Conservation (phyloP, 2,888 invertebrate species). For the Sphecodes monilicornis region DNA sequence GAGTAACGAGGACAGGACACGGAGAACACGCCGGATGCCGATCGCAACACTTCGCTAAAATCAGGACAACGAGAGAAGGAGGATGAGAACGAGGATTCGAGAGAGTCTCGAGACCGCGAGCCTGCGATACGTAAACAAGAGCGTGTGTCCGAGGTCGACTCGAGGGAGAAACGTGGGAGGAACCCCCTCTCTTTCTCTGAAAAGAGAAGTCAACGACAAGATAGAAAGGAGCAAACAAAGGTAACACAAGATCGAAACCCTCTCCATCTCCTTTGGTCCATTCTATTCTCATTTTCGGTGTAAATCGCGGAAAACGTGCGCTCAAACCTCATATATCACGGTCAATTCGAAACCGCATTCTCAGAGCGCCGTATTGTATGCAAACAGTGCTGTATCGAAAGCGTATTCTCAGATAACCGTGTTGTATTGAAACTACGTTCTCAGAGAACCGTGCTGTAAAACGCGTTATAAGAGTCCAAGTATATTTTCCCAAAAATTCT, state of each 20-base stretch:
- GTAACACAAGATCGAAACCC: constrained; percentile 29
- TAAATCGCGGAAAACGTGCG: constrained; percentile 22
- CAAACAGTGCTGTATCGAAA: neutral
- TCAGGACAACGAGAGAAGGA: constrained; percentile 71
- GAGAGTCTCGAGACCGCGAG: constrained; percentile 54
- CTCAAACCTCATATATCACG: neutral
- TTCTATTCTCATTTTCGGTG: constrained; percentile 60
- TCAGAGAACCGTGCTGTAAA: too few relatives aligned
- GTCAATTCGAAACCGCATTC: neutral
- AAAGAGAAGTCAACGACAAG: constrained; percentile 13
- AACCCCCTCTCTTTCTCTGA: constrained; percentile 48
- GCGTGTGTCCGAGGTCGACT: constrained; percentile 70
- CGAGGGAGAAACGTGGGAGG: constrained; percentile 68
- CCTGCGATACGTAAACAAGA: constrained; percentile 71
- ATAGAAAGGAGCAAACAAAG: constrained; percentile 13
- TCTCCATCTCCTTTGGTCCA: constrained; percentile 55
- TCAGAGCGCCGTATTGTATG: too few relatives aligned
- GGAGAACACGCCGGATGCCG: constrained; percentile 63
- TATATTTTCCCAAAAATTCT: constrained; percentile 46
- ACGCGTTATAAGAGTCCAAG: too few relatives aligned
- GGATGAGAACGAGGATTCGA: constrained; percentile 68
- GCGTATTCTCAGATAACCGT: too few relatives aligned
- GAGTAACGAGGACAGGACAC: constrained; percentile 54
- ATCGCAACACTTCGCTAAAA: constrained; percentile 71
- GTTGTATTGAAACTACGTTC: too few relatives aligned